phyloP scores from a whole-genome alignment of 2,888 invertebrate species.

The Andrena haemorrhoa region DNA sequence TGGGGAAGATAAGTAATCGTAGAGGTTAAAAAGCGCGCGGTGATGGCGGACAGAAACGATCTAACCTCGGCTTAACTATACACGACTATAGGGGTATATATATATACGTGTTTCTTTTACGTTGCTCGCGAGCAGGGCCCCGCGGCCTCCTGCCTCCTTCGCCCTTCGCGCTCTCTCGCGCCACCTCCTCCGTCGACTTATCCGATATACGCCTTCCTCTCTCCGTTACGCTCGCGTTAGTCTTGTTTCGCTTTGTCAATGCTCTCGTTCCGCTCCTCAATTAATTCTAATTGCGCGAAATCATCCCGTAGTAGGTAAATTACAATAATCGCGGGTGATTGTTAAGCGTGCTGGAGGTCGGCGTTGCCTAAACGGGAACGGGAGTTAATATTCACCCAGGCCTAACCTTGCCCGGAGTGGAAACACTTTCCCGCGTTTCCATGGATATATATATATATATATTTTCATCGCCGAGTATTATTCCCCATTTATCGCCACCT shows the following conservation, averaged over 20 bases:
- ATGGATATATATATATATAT: conserved; percentile 6
- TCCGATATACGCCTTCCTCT: conserved; percentile 64
- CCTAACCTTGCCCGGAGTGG: too few relatives aligned
- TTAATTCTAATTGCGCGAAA: conserved; percentile 1
- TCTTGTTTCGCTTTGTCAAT: conserved; percentile 1
- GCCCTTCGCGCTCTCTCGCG: conserved; percentile 49
- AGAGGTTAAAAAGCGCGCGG: conserved; percentile 72
- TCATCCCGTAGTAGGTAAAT: background rate
- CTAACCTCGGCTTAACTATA: conserved; percentile 81
- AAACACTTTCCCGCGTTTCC: conserved; percentile 1
- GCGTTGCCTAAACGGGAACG: background rate
- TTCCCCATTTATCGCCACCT: conserved; percentile 21
- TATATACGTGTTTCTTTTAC: conserved; percentile 83
- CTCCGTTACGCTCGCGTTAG: conserved; percentile 35
- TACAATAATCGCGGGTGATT: background rate
- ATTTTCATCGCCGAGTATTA: conserved; percentile 38
- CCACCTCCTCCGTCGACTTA: conserved; percentile 51
- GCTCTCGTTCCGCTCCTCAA: background rate
- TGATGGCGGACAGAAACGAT: conserved; percentile 80
- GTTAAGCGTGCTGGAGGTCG: background rate
- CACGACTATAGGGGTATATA: conserved; percentile 83
- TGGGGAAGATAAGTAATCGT: conserved; percentile 57
- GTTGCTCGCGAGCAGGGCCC: conserved; percentile 72
- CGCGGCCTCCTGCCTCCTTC: conserved; percentile 64
- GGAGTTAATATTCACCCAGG: background rate